Base-by-base conservation (phyloP, 2,797 vertebrate genomes). In the Hippocampus kuda region DNA sequence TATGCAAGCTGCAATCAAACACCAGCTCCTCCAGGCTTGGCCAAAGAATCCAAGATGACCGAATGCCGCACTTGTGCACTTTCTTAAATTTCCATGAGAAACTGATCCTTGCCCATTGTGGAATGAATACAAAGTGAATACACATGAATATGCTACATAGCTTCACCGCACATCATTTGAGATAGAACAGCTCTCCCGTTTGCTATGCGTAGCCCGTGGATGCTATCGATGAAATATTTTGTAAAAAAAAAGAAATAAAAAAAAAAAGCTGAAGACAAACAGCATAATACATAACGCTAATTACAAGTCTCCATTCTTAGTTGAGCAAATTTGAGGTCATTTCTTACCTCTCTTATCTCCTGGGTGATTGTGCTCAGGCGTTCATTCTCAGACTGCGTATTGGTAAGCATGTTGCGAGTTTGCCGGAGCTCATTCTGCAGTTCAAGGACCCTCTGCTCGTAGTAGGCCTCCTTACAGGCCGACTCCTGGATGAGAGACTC, bases 401-500 rank as follows among this genome's bases (percentile, higher is more conserved):
- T 97, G 88, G 94, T 85, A 60, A 97, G 92, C 73, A 94, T 84
- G 2, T 95, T 96, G 70, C 92, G 92, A 24, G 93, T 78, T 84
- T 94, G 94, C 66, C 94, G 95, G 68, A 97, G 86, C 69, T 97
- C 95, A 0, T 90, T 93, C 88, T 97, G 95, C 83, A 98, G 85
- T 78, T 95, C 95, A 81, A 97, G 91, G 74, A 97, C 94, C 80
- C 93, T 94, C 82, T 93, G 93, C 81, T 96, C 93, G 6, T 98
- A 97, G 87, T 95, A 94, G 71, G 96, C 95, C 84, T 98, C 95
- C 85, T 98, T 98, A 70, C 91, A 93, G 68, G 95, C 95, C 0
- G 95, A 96, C 84, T 97, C 95, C 87, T 94, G 94, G 86, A 98
- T 95, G 57, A 98, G 91, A 69, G 93, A 94, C 87, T 98, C 95